Percentiles rank a stretch among this genome's conserved stretches.
Evolutionary conservation across 2,888 invertebrate genomes (phyloP).

Genomic region (Ormyrus rosae): DNA sequence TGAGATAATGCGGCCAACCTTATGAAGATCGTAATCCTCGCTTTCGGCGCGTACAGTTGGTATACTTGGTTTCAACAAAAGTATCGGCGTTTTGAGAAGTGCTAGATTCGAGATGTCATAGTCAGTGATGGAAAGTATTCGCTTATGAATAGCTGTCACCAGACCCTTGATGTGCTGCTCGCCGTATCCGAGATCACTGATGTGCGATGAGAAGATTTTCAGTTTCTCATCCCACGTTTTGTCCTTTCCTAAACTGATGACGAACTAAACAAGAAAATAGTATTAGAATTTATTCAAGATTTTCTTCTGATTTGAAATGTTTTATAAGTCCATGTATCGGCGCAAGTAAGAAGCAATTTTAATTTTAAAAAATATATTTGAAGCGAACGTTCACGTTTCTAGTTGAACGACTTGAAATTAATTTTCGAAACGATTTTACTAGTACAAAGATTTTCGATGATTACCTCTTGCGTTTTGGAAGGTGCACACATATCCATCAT

Average conservation of each 20-base stretch:
- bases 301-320: too few species aligned
- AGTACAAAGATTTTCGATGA: neutral
- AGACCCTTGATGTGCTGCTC: constrained; percentile 73
- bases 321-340: too few species aligned
- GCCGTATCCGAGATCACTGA: constrained; percentile 59
- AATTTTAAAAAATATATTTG: too few species aligned
- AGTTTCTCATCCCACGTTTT: constrained; percentile 80
- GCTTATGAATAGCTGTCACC: constrained; percentile 76
- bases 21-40: constrained; percentile 81
- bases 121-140: constrained; percentile 78
- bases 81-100: constrained; percentile 79
- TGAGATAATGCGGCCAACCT: constrained; percentile 63
- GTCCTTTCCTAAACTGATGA: constrained; percentile 77
- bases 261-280: constrained; percentile 59
- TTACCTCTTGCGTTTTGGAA: constrained; percentile 74
- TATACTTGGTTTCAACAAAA: constrained; percentile 82
- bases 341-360: too few species aligned
- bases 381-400: too few species aligned
- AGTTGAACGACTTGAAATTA: too few species aligned
- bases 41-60: constrained; percentile 77
- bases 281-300: too few species aligned
- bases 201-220: constrained; percentile 76
- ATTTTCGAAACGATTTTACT: too few species aligned
- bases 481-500: constrained; percentile 78
- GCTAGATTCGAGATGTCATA: constrained; percentile 76